Evolutionary conservation across 2,113 vertebrate species (phyloP).

Genomic region (Bufo gargarizans): DNA sequence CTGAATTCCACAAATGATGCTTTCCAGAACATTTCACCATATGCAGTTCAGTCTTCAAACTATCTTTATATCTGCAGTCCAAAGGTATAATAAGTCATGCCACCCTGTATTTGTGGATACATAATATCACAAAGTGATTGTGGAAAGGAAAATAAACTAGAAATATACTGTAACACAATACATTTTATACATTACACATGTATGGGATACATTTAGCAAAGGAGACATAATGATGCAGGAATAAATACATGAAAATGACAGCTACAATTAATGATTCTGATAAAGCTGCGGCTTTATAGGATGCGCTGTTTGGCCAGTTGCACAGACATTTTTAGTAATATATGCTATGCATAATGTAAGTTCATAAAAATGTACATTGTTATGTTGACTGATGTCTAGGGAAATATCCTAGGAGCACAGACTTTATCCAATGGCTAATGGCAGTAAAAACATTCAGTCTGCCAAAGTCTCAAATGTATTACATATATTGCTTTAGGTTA

Average conservation of each 20-base stretch:
- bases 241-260: background rate
- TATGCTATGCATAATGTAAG: background rate
- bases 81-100: no score
- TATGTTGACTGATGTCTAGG: conserved; percentile 6
- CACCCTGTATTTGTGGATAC: no score
- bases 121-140: no score
- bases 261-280: background rate
- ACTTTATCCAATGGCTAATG: conserved; percentile 6
- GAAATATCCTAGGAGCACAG: background rate
- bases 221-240: background rate
- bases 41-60: no score
- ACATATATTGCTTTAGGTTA: conserved; percentile 4
- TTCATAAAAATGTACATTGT: conserved; percentile 13
- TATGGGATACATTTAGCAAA: background rate
- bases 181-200: background rate
- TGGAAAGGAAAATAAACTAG: no score
- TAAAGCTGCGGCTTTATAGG: background rate
- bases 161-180: no score
- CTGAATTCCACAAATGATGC: no score
- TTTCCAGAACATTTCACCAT: no score
- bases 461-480: background rate
- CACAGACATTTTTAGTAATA: background rate
- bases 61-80: no score
- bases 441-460: conserved; percentile 10
- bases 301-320: background rate